phyloP scores from a whole-genome alignment of 2,113 vertebrate genomes.

The Turdus rufiventris region DNA sequence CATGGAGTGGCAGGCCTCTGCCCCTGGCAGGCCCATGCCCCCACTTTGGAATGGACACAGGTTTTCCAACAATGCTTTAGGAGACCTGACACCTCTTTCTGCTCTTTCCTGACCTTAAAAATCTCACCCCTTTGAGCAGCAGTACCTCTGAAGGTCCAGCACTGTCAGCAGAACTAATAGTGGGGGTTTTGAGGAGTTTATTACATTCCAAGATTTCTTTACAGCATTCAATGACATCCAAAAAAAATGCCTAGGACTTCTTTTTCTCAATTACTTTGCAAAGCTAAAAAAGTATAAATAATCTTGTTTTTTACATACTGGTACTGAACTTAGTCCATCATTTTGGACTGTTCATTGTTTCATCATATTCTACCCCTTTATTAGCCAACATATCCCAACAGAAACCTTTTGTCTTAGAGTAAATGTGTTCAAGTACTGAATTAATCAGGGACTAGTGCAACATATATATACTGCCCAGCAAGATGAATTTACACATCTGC shows the following conservation, averaged over 20 bases:
- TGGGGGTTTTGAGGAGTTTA: neutral
- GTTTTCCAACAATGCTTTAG: neutral
- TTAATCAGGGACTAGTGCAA: constrained; percentile 28
- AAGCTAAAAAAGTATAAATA: constrained; percentile 32
- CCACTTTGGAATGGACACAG: neutral
- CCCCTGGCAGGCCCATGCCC: neutral
- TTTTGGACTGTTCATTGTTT: neutral
- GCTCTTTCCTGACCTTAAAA: neutral
- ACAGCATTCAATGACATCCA: constrained; percentile 4
- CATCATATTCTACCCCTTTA: neutral
- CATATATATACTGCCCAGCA: constrained; percentile 18
- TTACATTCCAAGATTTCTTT: constrained; percentile 39
- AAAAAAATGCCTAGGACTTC: neutral
- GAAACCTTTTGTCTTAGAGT: constrained; percentile 46
- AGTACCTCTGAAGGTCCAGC: neutral
- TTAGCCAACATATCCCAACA: neutral
- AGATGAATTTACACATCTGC: constrained; percentile 60
- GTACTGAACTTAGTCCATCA: neutral
- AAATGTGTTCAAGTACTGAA: constrained; percentile 30
- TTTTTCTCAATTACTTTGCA: constrained; percentile 20
- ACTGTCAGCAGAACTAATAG: neutral
- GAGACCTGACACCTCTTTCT: neutral
- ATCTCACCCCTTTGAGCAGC: constrained; percentile 4
- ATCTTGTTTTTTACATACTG: neutral
- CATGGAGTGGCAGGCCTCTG: neutral